A percentile compares a stretch with the other conserved stretches of the same genome.
phyloP scores from a whole-genome alignment of 2,113 vertebrate species.

The Pygoscelis adeliae region DNA sequence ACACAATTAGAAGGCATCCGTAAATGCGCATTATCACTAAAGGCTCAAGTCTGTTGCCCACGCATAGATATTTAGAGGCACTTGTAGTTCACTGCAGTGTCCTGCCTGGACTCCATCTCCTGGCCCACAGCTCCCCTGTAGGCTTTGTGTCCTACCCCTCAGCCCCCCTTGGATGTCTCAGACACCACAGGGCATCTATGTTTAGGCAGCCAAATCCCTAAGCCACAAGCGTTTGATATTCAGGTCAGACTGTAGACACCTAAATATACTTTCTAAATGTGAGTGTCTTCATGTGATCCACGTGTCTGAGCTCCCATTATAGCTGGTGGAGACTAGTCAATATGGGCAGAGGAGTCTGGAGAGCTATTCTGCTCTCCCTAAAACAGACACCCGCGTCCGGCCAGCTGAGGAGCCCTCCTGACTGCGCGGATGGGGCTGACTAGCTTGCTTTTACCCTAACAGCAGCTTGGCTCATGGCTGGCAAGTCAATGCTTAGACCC shows the following conservation, averaged over 20 bases:
- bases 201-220: conserved; percentile 21
- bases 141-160: not conserved
- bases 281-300: not conserved
- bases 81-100: not conserved
- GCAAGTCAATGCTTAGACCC: not conserved
- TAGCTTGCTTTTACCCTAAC: not conserved
- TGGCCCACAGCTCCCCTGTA: not conserved
- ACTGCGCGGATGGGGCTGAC: not conserved
- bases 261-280: conserved; percentile 53
- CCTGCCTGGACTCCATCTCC: not conserved
- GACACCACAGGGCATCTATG: conserved; percentile 32
- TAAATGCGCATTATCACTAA: not conserved
- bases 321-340: not conserved
- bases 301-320: conserved; percentile 8
- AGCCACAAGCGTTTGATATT: conserved; percentile 25
- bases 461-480: not conserved
- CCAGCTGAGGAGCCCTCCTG: not conserved
- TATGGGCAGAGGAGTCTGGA: not conserved
- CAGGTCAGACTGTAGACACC: conserved; percentile 31
- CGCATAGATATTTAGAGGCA: not conserved
- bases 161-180: not conserved
- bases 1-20: not conserved
- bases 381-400: not conserved
- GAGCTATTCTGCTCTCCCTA: not conserved
- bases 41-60: not conserved